These are phyloP conservation scores for Sisyra terminalis DNA, from an alignment of 2,888 invertebrate species.

Conservation along the genomic window DNA sequence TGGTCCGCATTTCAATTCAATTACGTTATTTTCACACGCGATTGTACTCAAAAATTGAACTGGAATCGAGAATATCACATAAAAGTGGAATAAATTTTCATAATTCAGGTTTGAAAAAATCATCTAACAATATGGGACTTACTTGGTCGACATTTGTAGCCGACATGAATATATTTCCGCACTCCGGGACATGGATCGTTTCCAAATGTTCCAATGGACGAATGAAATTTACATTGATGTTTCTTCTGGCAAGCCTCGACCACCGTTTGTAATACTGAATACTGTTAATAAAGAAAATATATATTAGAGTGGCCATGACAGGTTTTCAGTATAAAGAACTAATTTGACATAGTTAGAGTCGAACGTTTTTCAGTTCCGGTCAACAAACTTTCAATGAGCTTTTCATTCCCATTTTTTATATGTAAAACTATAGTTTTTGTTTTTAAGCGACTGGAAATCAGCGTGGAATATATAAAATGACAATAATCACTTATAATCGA, in stretches of 20 bases:
- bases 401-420: too few relatives aligned
- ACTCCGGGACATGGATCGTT: slow-evolving; percentile 86
- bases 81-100: too few relatives aligned
- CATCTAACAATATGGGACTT: slow-evolving; percentile 41
- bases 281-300: slow-evolving; percentile 31
- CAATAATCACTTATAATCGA: too few relatives aligned
- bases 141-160: slow-evolving; percentile 96
- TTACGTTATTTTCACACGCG: slow-evolving; percentile 80
- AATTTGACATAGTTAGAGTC: too few relatives aligned
- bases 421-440: too few relatives aligned
- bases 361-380: too few relatives aligned
- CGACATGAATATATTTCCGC: slow-evolving; percentile 86
- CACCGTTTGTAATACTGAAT: slow-evolving; percentile 84
- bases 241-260: slow-evolving; percentile 90
- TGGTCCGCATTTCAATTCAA: slow-evolving; percentile 75
- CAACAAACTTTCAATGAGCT: too few relatives aligned
- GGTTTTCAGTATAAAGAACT: too few relatives aligned
- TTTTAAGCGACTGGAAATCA: too few relatives aligned
- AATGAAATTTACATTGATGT: slow-evolving; percentile 77
- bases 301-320: too few relatives aligned
- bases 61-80: slow-evolving; percentile 33
- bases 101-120: too few relatives aligned
- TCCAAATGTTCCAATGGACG: slow-evolving; percentile 74
- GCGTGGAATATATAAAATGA: too few relatives aligned
- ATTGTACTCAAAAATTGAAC: slow-evolving; percentile 89